These are phyloP conservation scores for pig (Sus scrofa) DNA, from an alignment of 2,113 vertebrate genomes.

Conservation along the genomic window T2T-Sscrofa CM000825.6:50686501-50687000, in stretches of 20 bases:
- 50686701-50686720: background rate
- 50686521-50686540: too few species aligned
- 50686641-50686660: background rate
- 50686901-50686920: background rate
- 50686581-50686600: background rate
- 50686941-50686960: background rate
- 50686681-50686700: background rate
- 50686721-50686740: slow-evolving; percentile 24
- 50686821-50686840: background rate
- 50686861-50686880: rapidly evolving
- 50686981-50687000: background rate
- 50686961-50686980: background rate
- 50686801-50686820: background rate
- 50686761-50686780: background rate
- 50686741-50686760: slow-evolving; percentile 51
- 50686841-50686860: rapidly evolving
- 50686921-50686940: background rate
- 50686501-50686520: rapidly evolving
- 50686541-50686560: rapidly evolving
- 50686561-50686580: too few species aligned
- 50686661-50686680: slow-evolving; percentile 45
- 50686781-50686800: background rate
- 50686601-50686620: background rate
- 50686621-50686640: background rate
- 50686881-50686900: background rate